Conservation (phyloP, 2,797 vertebrate species). For the Gambelia wislizenii region DNA sequence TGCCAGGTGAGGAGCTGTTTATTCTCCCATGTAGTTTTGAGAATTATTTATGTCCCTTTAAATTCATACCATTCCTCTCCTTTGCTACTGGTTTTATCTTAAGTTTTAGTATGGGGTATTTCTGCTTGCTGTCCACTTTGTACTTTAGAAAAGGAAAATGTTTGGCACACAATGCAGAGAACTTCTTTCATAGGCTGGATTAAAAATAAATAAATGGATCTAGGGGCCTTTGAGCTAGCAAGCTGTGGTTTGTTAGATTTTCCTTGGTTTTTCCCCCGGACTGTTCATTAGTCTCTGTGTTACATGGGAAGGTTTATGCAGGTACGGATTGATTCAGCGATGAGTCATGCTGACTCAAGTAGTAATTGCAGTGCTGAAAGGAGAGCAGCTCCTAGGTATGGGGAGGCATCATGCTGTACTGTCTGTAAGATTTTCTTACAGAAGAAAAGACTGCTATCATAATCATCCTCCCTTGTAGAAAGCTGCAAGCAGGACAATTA, state of each 20-base stretch:
- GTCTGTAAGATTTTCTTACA: background rate
- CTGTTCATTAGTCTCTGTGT: background rate
- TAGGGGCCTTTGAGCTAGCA: too few species aligned
- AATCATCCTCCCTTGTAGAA: background rate
- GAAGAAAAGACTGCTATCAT: background rate
- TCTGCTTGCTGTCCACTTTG: background rate
- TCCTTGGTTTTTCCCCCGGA: too few species aligned
- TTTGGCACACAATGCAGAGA: background rate
- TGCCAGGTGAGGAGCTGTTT: background rate
- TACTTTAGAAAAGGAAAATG: background rate
- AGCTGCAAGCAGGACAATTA: background rate
- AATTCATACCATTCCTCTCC: background rate
- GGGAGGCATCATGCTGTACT: background rate
- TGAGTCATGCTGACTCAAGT: background rate
- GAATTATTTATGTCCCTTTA: background rate
- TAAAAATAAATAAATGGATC: background rate
- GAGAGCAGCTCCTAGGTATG: conserved; percentile 4
- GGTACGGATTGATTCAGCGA: background rate
- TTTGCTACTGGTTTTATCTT: background rate
- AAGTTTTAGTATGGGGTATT: background rate
- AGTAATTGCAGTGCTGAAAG: background rate
- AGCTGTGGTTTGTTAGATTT: background rate
- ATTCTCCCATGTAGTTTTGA: background rate
- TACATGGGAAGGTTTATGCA: background rate
- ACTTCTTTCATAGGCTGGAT: background rate